These are phyloP conservation scores for Sycon ciliatum DNA, from an alignment of 37 sponge, comb jelly and placozoan genomes.

Conservation along the genomic window DNA sequence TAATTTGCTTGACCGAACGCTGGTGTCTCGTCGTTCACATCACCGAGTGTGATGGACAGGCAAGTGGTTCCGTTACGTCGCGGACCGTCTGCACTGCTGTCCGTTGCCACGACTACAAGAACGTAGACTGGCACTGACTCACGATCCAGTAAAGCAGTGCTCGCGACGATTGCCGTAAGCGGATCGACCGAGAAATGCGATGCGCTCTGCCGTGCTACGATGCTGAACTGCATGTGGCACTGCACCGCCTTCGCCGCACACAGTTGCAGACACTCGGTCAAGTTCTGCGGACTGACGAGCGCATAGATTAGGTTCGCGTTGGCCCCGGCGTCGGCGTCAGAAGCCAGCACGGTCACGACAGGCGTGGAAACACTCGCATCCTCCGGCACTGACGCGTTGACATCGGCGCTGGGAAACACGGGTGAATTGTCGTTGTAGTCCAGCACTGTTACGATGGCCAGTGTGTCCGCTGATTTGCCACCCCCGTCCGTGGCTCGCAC, in stretches of 20 bases:
- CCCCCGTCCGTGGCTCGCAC: no score
- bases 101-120: constrained; percentile 55
- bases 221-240: constrained; percentile 33
- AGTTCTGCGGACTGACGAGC: not conserved
- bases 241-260: constrained; percentile 19
- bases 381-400: not conserved
- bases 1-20: constrained; percentile 21
- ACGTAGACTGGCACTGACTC: constrained; percentile 27
- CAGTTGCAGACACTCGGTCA: constrained; percentile 39
- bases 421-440: not conserved
- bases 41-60: not conserved
- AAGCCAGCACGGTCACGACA: not conserved
- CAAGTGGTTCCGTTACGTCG: constrained; percentile 24
- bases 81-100: constrained; percentile 38
- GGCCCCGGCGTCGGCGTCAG: not conserved
- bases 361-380: not conserved
- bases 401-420: not conserved
- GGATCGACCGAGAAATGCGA: constrained; percentile 33
- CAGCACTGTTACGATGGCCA: not conserved
- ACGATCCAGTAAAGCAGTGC: constrained; percentile 31
- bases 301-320: not conserved
- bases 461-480: not conserved
- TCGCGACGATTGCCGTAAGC: constrained; percentile 36
- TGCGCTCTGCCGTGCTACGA: not conserved
- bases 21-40: not conserved